phyloP scores from a whole-genome alignment of 2,797 vertebrate genomes.

The Spea hammondii region DNA sequence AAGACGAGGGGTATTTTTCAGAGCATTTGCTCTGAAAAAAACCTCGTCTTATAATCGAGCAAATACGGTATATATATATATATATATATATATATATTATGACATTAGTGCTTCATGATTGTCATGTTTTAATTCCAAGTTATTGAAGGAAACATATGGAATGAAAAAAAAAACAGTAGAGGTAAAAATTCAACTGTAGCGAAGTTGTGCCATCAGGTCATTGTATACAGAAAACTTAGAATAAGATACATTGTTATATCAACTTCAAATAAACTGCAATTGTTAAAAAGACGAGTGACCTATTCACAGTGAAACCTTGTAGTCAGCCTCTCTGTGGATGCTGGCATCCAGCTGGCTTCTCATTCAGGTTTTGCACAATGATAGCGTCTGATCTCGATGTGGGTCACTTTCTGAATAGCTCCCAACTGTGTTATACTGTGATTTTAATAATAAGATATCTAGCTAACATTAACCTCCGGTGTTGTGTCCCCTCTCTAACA shows the following conservation, averaged over 20 bases:
- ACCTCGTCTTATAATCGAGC: too few species aligned
- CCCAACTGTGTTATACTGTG: not conserved
- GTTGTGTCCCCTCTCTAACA: not conserved
- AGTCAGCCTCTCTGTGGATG: not conserved
- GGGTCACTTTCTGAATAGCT: not conserved
- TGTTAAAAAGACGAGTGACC: not conserved
- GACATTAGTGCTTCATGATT: too few species aligned
- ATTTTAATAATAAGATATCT: constrained; percentile 7
- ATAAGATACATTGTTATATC: not conserved
- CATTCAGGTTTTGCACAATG: not conserved
- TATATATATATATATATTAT: too few species aligned
- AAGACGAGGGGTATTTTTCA: too few species aligned
- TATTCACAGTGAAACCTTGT: not conserved
- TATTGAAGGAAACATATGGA: too few species aligned
- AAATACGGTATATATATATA: too few species aligned
- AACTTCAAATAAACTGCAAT: constrained; percentile 1
- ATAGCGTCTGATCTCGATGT: not conserved
- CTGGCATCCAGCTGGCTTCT: not conserved
- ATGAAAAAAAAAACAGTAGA: too few species aligned
- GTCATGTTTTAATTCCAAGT: too few species aligned
- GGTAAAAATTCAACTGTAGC: too few species aligned
- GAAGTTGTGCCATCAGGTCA: too few species aligned
- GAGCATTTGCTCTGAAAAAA: too few species aligned
- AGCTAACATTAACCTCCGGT: constrained; percentile 6
- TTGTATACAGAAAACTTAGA: too few species aligned